Evolutionary conservation across 2,797 vertebrate species (phyloP).

Genomic region (Podargus strigoides): DNA sequence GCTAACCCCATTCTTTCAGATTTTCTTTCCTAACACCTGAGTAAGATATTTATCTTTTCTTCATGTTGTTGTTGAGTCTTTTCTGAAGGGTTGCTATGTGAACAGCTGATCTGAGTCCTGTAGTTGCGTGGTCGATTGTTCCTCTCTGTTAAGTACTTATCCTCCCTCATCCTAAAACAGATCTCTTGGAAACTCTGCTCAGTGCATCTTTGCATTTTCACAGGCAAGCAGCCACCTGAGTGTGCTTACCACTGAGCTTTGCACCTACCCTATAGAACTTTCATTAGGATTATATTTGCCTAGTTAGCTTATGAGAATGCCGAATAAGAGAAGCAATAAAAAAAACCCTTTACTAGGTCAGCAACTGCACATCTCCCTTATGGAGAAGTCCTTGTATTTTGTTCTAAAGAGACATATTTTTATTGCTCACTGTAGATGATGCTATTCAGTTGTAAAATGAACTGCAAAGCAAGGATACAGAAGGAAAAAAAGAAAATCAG

Average conservation of each 20-base stretch:
- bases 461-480: not conserved
- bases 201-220: not conserved
- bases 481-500: not conserved
- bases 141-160: not conserved
- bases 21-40: not conserved
- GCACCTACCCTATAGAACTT: not conserved
- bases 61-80: not conserved
- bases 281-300: not conserved
- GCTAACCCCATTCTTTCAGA: not conserved
- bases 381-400: not conserved
- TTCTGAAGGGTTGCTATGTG: not conserved
- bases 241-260: not conserved
- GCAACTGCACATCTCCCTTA: fast-evolving
- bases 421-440: not conserved
- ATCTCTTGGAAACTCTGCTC: not conserved
- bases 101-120: not conserved
- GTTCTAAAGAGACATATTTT: not conserved
- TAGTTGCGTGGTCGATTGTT: not conserved
- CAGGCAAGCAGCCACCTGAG: not conserved
- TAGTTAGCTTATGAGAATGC: not conserved
- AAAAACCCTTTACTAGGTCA: not conserved
- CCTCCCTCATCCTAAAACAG: not conserved
- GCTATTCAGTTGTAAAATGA: not conserved
- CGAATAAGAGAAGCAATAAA: not conserved
- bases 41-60: not conserved